phyloP scores from a whole-genome alignment of 2,888 invertebrate species.

The Meteorus cinctellus region DNA sequence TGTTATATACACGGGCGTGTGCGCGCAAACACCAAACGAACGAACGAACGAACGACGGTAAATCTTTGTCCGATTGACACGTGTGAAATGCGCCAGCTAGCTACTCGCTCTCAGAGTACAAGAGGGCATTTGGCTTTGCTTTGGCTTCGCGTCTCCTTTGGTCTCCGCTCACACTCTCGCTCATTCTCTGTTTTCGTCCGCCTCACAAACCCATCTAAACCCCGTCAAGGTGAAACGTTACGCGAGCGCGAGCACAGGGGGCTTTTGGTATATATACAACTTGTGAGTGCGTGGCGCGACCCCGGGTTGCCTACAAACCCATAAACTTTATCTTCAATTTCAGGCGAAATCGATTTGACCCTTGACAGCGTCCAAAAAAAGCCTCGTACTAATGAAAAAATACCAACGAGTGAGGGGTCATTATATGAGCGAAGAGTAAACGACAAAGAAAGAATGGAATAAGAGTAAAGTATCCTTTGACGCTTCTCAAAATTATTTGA shows the following conservation, averaged over 20 bases:
- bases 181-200: conserved; percentile 21
- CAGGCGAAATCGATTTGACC: conserved; percentile 69
- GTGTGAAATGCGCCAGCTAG: conserved; percentile 68
- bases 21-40: conserved; percentile 15
- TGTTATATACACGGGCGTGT: conserved; percentile 10
- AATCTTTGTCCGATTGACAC: conserved; percentile 69
- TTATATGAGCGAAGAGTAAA: background rate
- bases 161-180: conserved; percentile 8
- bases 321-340: conserved; percentile 68
- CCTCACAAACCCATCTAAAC: conserved; percentile 29
- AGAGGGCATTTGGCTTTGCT: conserved; percentile 46
- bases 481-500: background rate
- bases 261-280: conserved; percentile 13
- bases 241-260: background rate
- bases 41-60: conserved; percentile 59
- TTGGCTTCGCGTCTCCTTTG: conserved; percentile 50
- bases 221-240: conserved; percentile 32
- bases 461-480: background rate
- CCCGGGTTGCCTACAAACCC: conserved; percentile 53
- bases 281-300: conserved; percentile 36
- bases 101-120: conserved; percentile 54
- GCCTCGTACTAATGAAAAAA: conserved; percentile 45
- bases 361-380: conserved; percentile 50
- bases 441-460: background rate
- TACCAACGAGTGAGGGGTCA: conserved; percentile 37